Conservation (phyloP, 2,888 invertebrate genomes). For the Spodoptera exigua region DNA sequence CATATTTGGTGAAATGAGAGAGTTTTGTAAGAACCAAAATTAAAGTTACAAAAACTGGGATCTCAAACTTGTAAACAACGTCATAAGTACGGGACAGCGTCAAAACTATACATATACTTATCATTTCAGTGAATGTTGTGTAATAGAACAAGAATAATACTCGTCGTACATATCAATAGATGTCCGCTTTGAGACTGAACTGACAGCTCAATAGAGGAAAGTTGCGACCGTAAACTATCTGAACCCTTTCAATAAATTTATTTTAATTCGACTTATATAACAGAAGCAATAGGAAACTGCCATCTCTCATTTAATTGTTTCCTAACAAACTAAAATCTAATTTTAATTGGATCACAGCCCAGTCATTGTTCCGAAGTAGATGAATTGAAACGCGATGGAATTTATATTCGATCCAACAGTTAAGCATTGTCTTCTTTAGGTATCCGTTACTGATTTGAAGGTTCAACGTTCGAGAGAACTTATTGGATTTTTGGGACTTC, state of each 20-base stretch:
- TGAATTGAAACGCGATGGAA: constrained; percentile 59
- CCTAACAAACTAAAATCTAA: constrained; percentile 65
- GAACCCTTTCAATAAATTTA: constrained; percentile 47
- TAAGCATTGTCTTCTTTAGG: constrained; percentile 53
- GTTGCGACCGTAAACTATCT: constrained; percentile 38
- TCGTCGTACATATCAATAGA: too few species aligned
- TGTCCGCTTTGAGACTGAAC: not conserved
- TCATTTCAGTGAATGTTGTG: too few species aligned
- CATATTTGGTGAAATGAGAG: too few species aligned
- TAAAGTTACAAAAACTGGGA: too few species aligned
- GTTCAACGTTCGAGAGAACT: constrained; percentile 30
- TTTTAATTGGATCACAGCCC: constrained; percentile 65
- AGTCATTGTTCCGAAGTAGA: constrained; percentile 63
- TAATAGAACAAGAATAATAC: too few species aligned
- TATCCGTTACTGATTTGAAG: constrained; percentile 48
- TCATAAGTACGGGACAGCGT: too few species aligned
- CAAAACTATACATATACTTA: too few species aligned
- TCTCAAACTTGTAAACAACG: too few species aligned
- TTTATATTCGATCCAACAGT: constrained; percentile 55
- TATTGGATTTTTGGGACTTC: constrained; percentile 40
- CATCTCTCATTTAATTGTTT: constrained; percentile 66
- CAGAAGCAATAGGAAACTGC: constrained; percentile 53
- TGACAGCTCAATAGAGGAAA: constrained; percentile 25
- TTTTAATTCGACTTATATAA: constrained; percentile 51
- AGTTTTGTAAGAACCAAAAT: too few species aligned